Evolutionary conservation across 2,113 vertebrate species (phyloP), one percentile per base, ranked within the genome.

Genomic region (Antennarius striatus): DNA sequence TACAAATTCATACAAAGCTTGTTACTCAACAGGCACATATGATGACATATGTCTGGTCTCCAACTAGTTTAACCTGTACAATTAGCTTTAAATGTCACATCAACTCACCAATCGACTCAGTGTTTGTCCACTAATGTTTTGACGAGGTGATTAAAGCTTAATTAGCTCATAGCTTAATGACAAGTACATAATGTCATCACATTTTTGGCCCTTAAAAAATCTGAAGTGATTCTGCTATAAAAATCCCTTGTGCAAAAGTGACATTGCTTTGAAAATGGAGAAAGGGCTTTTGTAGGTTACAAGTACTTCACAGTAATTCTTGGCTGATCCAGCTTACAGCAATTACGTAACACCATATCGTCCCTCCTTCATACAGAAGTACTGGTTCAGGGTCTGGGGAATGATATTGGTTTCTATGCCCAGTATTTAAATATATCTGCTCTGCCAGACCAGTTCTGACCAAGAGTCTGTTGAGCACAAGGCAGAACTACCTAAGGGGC

Each of bases 81-180:
- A 36, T 36, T 7, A 36, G 32, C 32, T 36, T 36, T 7, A 36
- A 36, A 36, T 36, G 32, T 36, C 32, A 12, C 36, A 30, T 45
- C 43, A 30, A 16, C 49, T 50, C 10, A 43, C 43, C 48, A 13
- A 11, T 16, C 39, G 50, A 48, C 71, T 55, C 30, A 22, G 46
- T 47, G 46, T 71, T 47, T 56, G 73, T 39, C 49, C 56, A 36
- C 67, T 45, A n/a, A 29, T 30, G 12, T 52, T 63, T 59, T 69
- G 75, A 80, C 62, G 71, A 56, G 36, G 56, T 28, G 60, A 82
- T 79, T 68, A 63, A 47, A 82, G 71, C 56, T 70, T 32, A 75
- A 59, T 74, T 72, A 77, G 62, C 51, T 60, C 15, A 4, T 22
- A 48, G 66, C 65, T 70, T 47, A 70, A 73, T 61, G 54, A 61